Evolutionary conservation across 1,140 invertebrate genomes (phyloP), one percentile per base, ranked within the genome.

Genomic region (Mercenaria mercenaria): DNA sequence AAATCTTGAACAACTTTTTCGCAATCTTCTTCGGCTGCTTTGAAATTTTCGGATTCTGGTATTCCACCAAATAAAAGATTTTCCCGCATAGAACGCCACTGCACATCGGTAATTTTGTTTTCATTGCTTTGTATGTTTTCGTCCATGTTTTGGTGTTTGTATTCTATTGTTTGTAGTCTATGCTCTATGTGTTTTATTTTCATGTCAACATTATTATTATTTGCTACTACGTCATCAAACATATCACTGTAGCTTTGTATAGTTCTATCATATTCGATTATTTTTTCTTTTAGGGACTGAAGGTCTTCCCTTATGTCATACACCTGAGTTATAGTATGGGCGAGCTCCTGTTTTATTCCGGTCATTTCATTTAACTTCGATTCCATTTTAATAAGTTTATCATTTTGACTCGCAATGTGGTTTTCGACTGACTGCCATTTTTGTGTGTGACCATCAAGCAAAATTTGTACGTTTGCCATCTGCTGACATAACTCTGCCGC

Each of bases 41-140:
- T 41, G 32, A 43, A 77, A 26, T 41, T 15, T n/a, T 2, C 32
- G 2, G 37, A 18, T 32, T 77, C 74, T 15, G 74, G 74, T 43
- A 77, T 77, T 18, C 74, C 74, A 43, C 29, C 26, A 50, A 77
- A 77, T 23, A 77, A 2, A 2, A 77, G 32, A 77, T 77, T 77
- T 77, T 77, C 74, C 2, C 74, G 37, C 74, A 77, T 77, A n/a
- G 13, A 43, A 2, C 18, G 6, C 39, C 74, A 77, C 74, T 77
- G 74, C 4, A 39, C n/a, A 26, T 77, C 74, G 15, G 52, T 56
- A 20, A 56, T 56, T 20, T 56, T 56, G 52, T 56, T 56, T 56
- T 56, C 52, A 56, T 56, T 56, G 52, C n/a, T 56, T 56, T 56
- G 52, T 11, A 56, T 56, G 52, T 56, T 56, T 56, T 8, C 20